Evolutionary conservation across 2,888 invertebrate species (phyloP).

Genomic region (Pristionchus fissidentatus): DNA sequence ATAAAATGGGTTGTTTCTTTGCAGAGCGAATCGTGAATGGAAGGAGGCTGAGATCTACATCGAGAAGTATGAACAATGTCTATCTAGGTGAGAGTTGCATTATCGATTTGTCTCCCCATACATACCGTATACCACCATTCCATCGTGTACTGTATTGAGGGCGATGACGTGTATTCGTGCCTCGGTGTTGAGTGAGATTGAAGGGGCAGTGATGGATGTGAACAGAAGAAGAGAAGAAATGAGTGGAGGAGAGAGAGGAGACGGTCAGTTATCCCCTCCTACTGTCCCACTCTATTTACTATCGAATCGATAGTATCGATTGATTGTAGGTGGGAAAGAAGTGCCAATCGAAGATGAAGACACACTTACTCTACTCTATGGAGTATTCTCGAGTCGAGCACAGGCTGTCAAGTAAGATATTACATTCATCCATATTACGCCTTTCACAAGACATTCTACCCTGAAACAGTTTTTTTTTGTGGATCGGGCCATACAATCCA

Average conservation of each 20-base stretch:
- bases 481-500: too few relatives aligned
- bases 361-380: conserved; percentile 72
- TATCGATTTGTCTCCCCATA: too few relatives aligned
- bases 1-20: not conserved
- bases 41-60: conserved; percentile 67
- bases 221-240: conserved; percentile 52
- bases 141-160: conserved; percentile 53
- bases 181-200: conserved; percentile 69
- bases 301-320: not conserved
- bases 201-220: conserved; percentile 68
- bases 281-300: not conserved
- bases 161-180: conserved; percentile 73
- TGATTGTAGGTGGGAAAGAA: not conserved
- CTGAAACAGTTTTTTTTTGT: too few relatives aligned
- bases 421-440: not conserved
- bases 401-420: conserved; percentile 64
- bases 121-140: not conserved
- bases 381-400: conserved; percentile 73
- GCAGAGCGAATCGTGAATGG: conserved; percentile 68
- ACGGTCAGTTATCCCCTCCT: not conserved
- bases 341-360: conserved; percentile 67
- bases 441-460: not conserved
- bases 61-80: conserved; percentile 71
- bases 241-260: not conserved
- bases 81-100: conserved; percentile 66